Percentiles rank a stretch among this genome's conserved stretches.
Conservation (phyloP, 2,113 vertebrate species). For the Mus spicilegus region DNA sequence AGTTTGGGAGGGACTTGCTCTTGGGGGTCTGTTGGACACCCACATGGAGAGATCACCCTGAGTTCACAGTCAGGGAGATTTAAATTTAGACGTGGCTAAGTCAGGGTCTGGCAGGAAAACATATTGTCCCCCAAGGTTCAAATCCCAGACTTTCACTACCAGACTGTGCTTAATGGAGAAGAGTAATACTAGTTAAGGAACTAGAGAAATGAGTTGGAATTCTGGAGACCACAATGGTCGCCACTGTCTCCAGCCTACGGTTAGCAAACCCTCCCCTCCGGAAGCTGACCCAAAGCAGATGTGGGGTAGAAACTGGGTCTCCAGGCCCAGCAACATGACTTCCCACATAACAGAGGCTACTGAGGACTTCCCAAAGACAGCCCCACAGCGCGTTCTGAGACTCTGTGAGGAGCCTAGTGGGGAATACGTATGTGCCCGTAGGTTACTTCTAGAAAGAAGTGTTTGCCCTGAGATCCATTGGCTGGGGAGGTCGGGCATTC, state of each 20-base stretch:
- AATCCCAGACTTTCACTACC: not conserved
- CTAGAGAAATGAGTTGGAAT: not conserved
- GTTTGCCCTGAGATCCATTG: accelerated
- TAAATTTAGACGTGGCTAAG: not conserved
- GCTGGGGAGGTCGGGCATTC: not conserved
- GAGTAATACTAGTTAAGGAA: not conserved
- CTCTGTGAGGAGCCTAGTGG: not conserved
- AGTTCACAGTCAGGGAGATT: not conserved
- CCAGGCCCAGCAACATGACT: not conserved
- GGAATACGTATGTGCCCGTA: not conserved
- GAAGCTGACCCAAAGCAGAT: not conserved
- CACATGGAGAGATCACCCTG: not conserved
- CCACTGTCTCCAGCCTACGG: not conserved
- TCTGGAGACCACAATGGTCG: not conserved
- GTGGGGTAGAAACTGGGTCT: not conserved
- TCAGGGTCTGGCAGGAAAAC: not conserved
- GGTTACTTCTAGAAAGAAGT: not conserved
- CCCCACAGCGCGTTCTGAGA: not conserved
- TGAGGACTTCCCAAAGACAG: not conserved
- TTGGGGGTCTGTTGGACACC: not conserved
- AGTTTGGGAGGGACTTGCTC: not conserved
- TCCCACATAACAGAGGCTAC: not conserved
- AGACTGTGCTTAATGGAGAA: not conserved
- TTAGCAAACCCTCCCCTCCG: not conserved
- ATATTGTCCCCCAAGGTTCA: not conserved